Evolutionary conservation across 2,797 vertebrate genomes (phyloP), one percentile per base, ranked within the genome.

Genomic region (Sebastes cheni): DNA sequence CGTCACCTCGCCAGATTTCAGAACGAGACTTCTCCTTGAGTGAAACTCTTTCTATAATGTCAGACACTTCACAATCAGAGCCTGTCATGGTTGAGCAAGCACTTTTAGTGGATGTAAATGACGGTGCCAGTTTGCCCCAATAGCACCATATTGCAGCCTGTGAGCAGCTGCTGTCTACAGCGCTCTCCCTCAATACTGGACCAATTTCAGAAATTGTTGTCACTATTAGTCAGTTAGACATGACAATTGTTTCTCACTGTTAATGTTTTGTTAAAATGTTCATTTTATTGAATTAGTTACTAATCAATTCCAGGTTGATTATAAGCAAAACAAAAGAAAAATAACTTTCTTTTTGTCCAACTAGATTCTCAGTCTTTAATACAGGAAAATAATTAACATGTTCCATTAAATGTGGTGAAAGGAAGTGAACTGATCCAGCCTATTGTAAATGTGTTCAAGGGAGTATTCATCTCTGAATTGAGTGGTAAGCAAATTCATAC

Each of bases 401-500:
- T 55, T 42, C 14, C 58, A 83, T 79, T 82, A 56, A 85, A 79
- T 27, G 46, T 52, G 56, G 50, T 82, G 61, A 88, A 81, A 78
- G 75, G 25, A 84, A 87, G 88, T 39, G 6, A 80, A 81, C 72
- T 90, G 65, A 88, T 84, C 77, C 73, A 77, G 86, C 79, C 70
- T 88, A 67, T 76, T 89, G 36, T 83, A 61, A 83, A 64, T 69
- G 79, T 84, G 87, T 92, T 87, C 76, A 86, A 84, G 66, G 72
- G 79, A 83, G 87, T 82, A 78, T 82, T 93, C 85, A 90, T 87
- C 89, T 91, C 79, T 85, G 84, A 88, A 91, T 84, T 86, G 90
- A 91, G 85, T 83, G 60, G 86, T 93, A 89, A 95, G 92, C 90
- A 94, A 90, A 94, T 92, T 93, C 88, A 94, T 90, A 89, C 85